Conservation (phyloP, 2,113 vertebrate species). For the Oryctolagus cuniculus region mOryCun1.1 NC_091433.1:51940501-51941000, state of each 20-base stretch:
- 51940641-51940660: neutral
- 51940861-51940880: fast-evolving
- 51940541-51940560: neutral
- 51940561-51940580: neutral
- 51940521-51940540: neutral
- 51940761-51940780: neutral
- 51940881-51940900: neutral
- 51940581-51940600: neutral
- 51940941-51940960: fast-evolving
- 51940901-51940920: neutral
- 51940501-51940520: neutral
- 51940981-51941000: neutral
- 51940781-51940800: neutral
- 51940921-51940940: neutral
- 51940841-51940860: neutral
- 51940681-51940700: neutral
- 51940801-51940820: neutral
- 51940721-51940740: neutral
- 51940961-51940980: neutral
- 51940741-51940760: neutral
- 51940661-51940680: fast-evolving
- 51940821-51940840: neutral
- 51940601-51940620: neutral
- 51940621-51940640: fast-evolving
- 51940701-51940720: neutral